Evolutionary conservation across 2,888 invertebrate genomes (phyloP).

Genomic region (Artemia sinica): DNA sequence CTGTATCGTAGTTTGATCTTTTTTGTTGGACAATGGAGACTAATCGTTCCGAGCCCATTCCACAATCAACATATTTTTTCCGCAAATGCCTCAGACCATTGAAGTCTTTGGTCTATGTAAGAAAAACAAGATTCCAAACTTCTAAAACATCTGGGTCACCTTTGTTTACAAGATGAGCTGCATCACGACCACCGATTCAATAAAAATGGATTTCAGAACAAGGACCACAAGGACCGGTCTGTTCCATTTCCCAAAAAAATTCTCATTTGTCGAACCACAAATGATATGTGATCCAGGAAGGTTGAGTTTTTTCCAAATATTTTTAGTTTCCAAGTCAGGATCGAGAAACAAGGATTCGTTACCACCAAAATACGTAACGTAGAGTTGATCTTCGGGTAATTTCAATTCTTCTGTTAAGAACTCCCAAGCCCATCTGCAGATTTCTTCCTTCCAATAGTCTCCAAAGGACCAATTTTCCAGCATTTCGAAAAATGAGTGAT

Average conservation of each 20-base stretch:
- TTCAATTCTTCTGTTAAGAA: slow-evolving; percentile 30
- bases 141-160: slow-evolving; percentile 56
- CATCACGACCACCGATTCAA: slow-evolving; percentile 40
- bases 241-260: slow-evolving; percentile 98
- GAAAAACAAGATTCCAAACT: slow-evolving; percentile 92
- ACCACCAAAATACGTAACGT: slow-evolving; percentile 30
- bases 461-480: slow-evolving; percentile 35
- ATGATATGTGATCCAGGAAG: slow-evolving; percentile 27
- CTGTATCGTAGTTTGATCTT: too few species aligned
- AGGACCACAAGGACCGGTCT: slow-evolving; percentile 79
- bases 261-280: too few species aligned
- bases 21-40: too few species aligned
- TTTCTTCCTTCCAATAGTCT: slow-evolving; percentile 32
- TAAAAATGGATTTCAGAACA: slow-evolving; percentile 88
- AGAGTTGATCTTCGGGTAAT: slow-evolving; percentile 29
- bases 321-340: too few species aligned
- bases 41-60: too few species aligned
- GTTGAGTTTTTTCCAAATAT: not conserved
- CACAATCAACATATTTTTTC: too few species aligned
- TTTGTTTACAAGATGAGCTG: slow-evolving; percentile 42
- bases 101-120: slow-evolving; percentile 63
- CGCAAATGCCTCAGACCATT: slow-evolving; percentile 24
- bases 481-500: slow-evolving; percentile 36
- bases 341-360: too few species aligned
- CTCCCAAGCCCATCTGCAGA: slow-evolving; percentile 31